Evolutionary conservation across 2,888 invertebrate species (phyloP).

Genomic region (Drosophila neoperkinsi): DNA sequence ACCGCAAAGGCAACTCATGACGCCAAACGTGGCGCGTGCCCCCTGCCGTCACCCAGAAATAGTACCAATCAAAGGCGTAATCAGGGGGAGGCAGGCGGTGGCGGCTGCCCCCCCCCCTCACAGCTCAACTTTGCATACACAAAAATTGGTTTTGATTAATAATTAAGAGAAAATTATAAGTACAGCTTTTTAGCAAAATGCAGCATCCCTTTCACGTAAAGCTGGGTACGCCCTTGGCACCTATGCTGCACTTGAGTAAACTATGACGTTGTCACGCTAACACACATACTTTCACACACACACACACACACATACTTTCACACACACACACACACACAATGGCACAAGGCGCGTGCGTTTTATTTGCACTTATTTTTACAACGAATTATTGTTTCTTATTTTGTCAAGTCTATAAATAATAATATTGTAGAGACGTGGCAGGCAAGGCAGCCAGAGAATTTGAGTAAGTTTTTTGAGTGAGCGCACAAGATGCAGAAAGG

Average conservation of each 20-base stretch:
- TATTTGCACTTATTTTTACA: conserved; percentile 51
- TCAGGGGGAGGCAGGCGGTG: neutral
- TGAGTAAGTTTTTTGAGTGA: conserved; percentile 14
- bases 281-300: conserved; percentile 13
- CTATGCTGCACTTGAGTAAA: conserved; percentile 46
- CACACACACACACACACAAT: neutral
- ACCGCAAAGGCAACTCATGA: conserved; percentile 63
- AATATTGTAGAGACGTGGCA: conserved; percentile 29
- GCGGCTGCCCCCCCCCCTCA: neutral
- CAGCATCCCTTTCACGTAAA: neutral
- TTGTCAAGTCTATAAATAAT: conserved; percentile 69
- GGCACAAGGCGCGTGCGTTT: conserved; percentile 4
- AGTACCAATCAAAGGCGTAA: neutral
- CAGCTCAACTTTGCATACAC: neutral
- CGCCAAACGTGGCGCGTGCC: conserved; percentile 49
- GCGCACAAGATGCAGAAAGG: conserved; percentile 45
- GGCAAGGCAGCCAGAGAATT: conserved; percentile 31
- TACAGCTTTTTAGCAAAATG: neutral
- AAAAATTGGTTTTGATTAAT: neutral
- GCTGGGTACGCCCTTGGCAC: neutral
- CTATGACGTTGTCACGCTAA: conserved; percentile 44
- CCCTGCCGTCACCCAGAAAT: conserved; percentile 19
- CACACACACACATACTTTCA: neutral
- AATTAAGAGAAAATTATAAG: neutral
- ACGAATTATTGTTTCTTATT: conserved; percentile 62